Base-by-base conservation (phyloP, 1,140 invertebrate genomes). In the Cydia fagiglandana region DNA sequence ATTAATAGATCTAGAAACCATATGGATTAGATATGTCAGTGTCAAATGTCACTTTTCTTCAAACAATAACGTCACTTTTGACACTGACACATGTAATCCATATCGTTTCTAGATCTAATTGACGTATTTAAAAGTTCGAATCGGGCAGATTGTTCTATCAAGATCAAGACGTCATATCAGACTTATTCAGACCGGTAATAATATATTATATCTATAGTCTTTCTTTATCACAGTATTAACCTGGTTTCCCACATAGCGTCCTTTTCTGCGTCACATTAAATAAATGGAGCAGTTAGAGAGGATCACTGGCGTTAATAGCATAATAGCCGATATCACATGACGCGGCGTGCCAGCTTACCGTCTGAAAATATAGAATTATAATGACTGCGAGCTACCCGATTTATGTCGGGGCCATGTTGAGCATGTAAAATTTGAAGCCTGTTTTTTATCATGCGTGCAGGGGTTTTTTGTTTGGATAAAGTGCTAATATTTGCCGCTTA, bases 251-350 rank as follows among this genome's bases (percentile, higher is more conserved):
- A 68, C 28, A 34, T 45, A 45, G 2, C 66, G 12, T 70, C 34
- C 64, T 70, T 70, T 70, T 70, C 28, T 70, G 34, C 34, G 66
- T 70, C 66, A 70, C 66, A 38, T 70, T 38, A 34, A 34, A 66
- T 70, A 70, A 38, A 70, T 70, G 66, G 66, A 70, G 66, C 66
- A 41, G 66, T 70, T 38, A 70, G 66, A 38, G 15, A 38, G 64
- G 20, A 13, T 28, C 28, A 47, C 10, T 13, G 2, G 9, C 64
- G 20, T 64, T 24, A 64, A 20, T 64, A 64, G 20, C 64, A 20
- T 13, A 64, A 64, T 61, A 28, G n/a, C 13, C 20, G 56, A 17
- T 61, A 61, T 61, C 56, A 61, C 56, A 47, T 47, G 45, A 47
- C 45, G 38, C 38, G 45, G 45, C 13, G 45, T 47, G 13, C 12